Evolutionary conservation across 1,140 invertebrate genomes (phyloP), one percentile per base, ranked within the genome.

Genomic region (Monomorium pharaonis): DNA sequence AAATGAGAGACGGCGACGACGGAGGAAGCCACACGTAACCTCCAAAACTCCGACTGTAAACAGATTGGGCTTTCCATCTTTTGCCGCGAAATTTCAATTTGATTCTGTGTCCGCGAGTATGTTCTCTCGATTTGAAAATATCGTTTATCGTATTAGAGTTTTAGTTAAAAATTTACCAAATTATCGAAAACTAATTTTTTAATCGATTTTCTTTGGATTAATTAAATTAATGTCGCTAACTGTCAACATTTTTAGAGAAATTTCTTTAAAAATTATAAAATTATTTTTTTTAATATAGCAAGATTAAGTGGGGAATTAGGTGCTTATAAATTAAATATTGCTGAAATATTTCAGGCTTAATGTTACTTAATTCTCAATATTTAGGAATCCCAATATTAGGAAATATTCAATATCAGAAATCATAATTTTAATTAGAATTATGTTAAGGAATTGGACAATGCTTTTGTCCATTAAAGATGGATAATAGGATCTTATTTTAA

Each of bases 81-180:
- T 87, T 85, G 60, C 89, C 91, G 90, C 87, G 89, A 92, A 92
- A 91, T 88, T 91, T 91, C 77, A 88, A 91, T 86, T 86, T 10
- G 14, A 58, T 16, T 76, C 54, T 54, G n/a, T 2, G 9, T 12
- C 6, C 58, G n/a, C 21, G 24, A 14, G 49, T 37, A 33, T 21
- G 21, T 3, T 3, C 2, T 21, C 24, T 47, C 24, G 37, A 42
- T 58, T 83, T 12, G 16, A 18, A 12, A 54, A n/a, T n/a, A n/a
- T 24, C 7, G 21, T 58, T 24, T 47, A 42, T 76, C 14, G 1
- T 21, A 42, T 54, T 42, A 12, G 3, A 63, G 77, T 77, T 51
- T 42, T 24, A 49, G 2, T 18, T 3, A 0, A 63, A 60, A 77
- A 62, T 75, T 63, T 16, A 27, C 2, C 24, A 21, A 27, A 24